phyloP scores from a whole-genome alignment of 1,140 invertebrate species.

The Limonius californicus region DNA sequence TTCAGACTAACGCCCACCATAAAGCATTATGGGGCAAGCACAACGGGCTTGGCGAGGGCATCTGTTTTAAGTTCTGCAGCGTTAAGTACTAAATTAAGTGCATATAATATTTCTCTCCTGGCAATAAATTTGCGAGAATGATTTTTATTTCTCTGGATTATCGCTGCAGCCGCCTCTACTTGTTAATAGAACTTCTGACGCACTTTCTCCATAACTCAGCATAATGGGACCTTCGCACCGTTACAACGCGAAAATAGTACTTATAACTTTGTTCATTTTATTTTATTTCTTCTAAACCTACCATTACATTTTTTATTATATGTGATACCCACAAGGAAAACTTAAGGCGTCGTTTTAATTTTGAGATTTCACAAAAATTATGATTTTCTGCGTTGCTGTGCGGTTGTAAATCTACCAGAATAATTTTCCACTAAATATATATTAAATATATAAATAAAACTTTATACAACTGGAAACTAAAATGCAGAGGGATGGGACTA shows the following conservation, averaged over 20 bases:
- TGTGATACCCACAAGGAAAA: slow-evolving; percentile 9
- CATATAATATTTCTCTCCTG: slow-evolving; percentile 33
- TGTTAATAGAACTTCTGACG: slow-evolving; percentile 35
- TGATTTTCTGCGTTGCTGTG: too few relatives aligned
- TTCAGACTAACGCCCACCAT: slow-evolving; percentile 1
- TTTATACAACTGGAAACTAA: too few relatives aligned
- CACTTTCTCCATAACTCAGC: slow-evolving; percentile 35
- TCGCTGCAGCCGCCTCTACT: slow-evolving; percentile 25
- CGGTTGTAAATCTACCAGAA: too few relatives aligned
- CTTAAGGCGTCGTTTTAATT: background rate
- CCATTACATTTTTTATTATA: slow-evolving; percentile 23
- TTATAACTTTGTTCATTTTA: slow-evolving; percentile 27
- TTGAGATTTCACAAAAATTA: too few relatives aligned
- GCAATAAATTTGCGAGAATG: slow-evolving; percentile 32
- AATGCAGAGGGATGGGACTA: too few relatives aligned
- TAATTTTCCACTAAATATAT: too few relatives aligned
- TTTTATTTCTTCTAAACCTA: slow-evolving; percentile 10
- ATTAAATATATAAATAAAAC: too few relatives aligned
- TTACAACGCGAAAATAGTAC: slow-evolving; percentile 26
- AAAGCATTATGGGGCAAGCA: background rate
- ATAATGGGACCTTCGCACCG: slow-evolving; percentile 27
- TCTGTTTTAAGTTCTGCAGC: slow-evolving; percentile 20
- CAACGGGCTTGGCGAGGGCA: slow-evolving; percentile 7
- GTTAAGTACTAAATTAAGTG: slow-evolving; percentile 33
- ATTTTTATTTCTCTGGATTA: slow-evolving; percentile 38